These are phyloP conservation scores for Rhinogobius similis DNA, from an alignment of 2,113 vertebrate species.

Conservation along the genomic window DNA sequence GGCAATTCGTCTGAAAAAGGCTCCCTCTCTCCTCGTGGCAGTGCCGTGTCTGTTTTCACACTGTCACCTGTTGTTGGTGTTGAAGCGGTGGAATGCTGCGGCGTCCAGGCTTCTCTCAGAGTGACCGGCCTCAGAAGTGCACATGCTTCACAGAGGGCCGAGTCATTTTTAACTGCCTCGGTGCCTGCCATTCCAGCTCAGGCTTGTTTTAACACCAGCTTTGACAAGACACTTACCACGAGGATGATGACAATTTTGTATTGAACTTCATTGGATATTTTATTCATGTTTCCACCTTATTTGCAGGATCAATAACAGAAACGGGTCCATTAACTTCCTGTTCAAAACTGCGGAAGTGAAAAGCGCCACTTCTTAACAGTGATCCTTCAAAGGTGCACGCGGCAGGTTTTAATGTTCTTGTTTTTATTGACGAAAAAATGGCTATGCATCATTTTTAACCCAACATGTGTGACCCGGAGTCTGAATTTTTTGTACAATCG, in stretches of 20 bases:
- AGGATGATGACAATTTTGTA: background rate
- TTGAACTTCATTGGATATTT: too few species aligned
- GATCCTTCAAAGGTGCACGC: too few species aligned
- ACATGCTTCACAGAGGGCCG: constrained; percentile 18
- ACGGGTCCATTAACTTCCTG: too few species aligned
- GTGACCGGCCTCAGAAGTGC: constrained; percentile 33
- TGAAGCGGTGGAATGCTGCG: constrained; percentile 49
- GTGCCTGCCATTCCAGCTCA: constrained; percentile 23
- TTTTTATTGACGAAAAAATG: too few species aligned
- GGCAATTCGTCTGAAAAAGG: constrained; percentile 15
- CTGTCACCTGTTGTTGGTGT: constrained; percentile 44
- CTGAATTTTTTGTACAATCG: too few species aligned
- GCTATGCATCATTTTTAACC: too few species aligned
- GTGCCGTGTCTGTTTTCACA: constrained; percentile 27
- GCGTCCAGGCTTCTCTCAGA: constrained; percentile 36
- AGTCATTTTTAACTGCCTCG: constrained; percentile 47
- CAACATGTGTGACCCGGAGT: too few species aligned
- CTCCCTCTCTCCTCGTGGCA: background rate
- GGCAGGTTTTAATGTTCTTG: too few species aligned
- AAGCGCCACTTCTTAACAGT: too few species aligned
- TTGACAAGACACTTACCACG: background rate
- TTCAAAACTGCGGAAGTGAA: too few species aligned
- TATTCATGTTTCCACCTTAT: too few species aligned
- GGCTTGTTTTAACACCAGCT: background rate
- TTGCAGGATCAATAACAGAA: too few species aligned